Evolutionary conservation across 2,888 invertebrate species (phyloP).

Genomic region (Athalia rosae): DNA sequence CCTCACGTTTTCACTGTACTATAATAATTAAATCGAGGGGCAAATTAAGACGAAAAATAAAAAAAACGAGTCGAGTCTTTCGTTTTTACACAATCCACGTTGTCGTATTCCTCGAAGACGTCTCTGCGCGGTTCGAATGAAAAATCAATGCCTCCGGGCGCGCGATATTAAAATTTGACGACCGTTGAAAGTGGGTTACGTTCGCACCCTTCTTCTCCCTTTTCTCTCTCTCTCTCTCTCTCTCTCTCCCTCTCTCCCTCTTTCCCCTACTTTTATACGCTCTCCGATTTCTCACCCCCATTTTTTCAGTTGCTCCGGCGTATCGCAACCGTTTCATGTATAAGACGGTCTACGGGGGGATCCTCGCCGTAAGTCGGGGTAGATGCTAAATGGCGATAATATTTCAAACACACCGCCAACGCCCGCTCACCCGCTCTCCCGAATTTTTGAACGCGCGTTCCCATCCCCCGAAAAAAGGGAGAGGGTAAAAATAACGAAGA

Average conservation of each 20-base stretch:
- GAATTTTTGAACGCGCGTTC: not conserved
- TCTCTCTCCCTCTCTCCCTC: no score
- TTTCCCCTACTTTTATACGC: not conserved
- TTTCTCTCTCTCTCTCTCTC: constrained; percentile 10
- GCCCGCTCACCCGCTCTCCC: constrained; percentile 47
- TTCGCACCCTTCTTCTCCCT: constrained; percentile 48
- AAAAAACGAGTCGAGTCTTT: not conserved
- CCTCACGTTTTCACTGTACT: not conserved
- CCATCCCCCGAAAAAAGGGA: no score
- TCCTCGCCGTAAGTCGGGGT: constrained; percentile 51
- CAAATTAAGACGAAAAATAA: no score
- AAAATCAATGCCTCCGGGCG: constrained; percentile 57
- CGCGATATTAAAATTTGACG: constrained; percentile 63
- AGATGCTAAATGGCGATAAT: constrained; percentile 62
- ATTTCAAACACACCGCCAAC: constrained; percentile 52
- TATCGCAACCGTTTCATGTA: not conserved
- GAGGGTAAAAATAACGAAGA: no score
- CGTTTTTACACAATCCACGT: not conserved
- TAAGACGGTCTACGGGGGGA: constrained; percentile 50
- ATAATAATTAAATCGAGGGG: not conserved
- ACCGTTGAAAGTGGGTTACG: constrained; percentile 57
- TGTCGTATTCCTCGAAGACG: not conserved
- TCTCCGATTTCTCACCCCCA: constrained; percentile 31
- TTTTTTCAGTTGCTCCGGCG: constrained; percentile 1
- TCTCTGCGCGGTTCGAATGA: constrained; percentile 49